Conservation (phyloP, 2,888 invertebrate species). For the Phytoseiulus persimilis region DNA sequence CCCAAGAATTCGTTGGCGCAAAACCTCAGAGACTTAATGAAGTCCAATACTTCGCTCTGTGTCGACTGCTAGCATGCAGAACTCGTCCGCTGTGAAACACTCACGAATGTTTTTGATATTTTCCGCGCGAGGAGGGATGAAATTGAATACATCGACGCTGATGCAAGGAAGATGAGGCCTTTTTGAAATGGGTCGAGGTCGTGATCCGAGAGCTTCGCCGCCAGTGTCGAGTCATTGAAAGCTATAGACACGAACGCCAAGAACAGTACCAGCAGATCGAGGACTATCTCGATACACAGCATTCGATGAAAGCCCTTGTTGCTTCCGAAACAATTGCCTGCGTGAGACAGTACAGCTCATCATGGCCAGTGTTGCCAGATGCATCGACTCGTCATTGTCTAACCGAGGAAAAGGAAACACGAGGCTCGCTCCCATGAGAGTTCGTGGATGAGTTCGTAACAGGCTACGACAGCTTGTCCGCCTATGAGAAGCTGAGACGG, state of each 20-base stretch:
- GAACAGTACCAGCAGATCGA: background rate
- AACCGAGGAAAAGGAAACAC: background rate
- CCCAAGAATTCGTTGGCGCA: too few species aligned
- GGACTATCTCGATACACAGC: background rate
- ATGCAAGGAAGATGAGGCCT: background rate
- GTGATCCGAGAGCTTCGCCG: background rate
- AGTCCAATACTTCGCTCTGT: too few species aligned
- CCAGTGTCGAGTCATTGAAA: constrained; percentile 7
- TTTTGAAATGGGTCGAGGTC: background rate
- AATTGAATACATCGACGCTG: background rate
- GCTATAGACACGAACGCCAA: background rate
- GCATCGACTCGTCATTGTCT: background rate
- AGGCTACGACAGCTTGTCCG: background rate
- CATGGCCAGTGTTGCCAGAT: background rate
- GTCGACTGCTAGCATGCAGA: too few species aligned
- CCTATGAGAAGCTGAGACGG: too few species aligned
- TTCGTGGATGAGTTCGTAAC: background rate
- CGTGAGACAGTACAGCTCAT: background rate
- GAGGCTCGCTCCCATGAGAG: background rate
- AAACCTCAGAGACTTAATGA: too few species aligned
- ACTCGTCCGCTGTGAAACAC: background rate
- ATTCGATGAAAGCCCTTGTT: background rate
- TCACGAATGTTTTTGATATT: background rate
- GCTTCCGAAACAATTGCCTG: background rate
- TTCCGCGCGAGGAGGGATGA: background rate